Conservation (phyloP, 2,113 vertebrate species). For the Eudyptes chrysolophus region DNA sequence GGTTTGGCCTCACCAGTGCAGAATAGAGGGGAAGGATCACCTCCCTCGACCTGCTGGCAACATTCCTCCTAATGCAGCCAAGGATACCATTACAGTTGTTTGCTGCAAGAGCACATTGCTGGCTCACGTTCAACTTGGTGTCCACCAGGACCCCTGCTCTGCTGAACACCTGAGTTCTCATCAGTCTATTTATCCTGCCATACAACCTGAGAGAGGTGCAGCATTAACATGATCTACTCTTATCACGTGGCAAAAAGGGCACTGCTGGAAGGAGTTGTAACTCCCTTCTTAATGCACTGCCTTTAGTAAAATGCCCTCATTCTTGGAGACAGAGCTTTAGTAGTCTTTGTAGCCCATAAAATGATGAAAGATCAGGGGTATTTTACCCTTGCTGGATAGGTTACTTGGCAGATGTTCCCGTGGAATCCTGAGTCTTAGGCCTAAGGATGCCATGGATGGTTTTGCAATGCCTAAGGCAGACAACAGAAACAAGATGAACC, state of each 20-base stretch:
- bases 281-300: not conserved
- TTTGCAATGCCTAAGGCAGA: not conserved
- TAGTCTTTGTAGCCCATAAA: not conserved
- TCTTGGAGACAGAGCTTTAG: not conserved
- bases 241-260: not conserved
- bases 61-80: not conserved
- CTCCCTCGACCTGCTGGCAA: not conserved
- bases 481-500: not conserved
- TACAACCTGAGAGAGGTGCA: not conserved
- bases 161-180: not conserved
- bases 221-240: not conserved
- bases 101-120: not conserved
- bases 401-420: not conserved
- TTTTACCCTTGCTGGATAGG: not conserved
- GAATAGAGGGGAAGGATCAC: not conserved
- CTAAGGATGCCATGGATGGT: not conserved
- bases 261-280: not conserved
- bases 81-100: not conserved
- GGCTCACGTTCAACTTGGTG: not conserved
- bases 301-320: not conserved
- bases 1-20: not conserved
- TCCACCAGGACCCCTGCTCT: not conserved
- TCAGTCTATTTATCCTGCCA: not conserved
- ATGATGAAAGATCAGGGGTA: not conserved
- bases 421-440: not conserved